A percentile compares a stretch with the other conserved stretches of the same genome.
Conservation (phyloP, 2,888 invertebrate species). For the Lycia hirtaria region DNA sequence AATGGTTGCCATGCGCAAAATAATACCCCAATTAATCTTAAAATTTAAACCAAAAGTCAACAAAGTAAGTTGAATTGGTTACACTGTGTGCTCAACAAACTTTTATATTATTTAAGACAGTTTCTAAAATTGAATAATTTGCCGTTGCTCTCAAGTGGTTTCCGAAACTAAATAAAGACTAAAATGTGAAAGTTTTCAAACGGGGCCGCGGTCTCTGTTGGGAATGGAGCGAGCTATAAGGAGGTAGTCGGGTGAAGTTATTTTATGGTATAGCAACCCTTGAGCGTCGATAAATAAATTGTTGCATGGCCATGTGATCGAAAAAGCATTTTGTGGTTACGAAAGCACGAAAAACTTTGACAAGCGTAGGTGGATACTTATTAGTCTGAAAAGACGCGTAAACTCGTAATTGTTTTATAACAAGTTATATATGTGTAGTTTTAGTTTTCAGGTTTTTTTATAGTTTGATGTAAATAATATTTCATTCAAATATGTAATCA, state of each 20-base stretch:
- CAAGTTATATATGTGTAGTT: too few relatives aligned
- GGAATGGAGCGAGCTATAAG: conserved; percentile 25
- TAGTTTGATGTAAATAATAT: too few relatives aligned
- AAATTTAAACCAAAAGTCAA: too few relatives aligned
- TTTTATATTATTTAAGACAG: conserved; percentile 25
- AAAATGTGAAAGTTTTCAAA: conserved; percentile 74
- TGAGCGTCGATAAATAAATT: conserved; percentile 31
- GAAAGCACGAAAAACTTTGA: conserved; percentile 6
- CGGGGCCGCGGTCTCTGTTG: conserved; percentile 49
- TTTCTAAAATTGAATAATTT: conserved; percentile 69
- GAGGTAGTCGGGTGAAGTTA: conserved; percentile 28
- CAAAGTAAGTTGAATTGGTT: conserved; percentile 1
- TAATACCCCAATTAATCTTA: too few relatives aligned
- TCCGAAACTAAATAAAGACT: conserved; percentile 69
- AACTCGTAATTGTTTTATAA: too few relatives aligned
- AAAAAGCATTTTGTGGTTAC: conserved; percentile 26
- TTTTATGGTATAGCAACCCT: conserved; percentile 34
- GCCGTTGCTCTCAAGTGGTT: conserved; percentile 53
- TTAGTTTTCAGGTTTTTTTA: too few relatives aligned
- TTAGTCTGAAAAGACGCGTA: neutral
- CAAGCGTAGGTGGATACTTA: neutral
- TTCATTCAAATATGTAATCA: too few relatives aligned
- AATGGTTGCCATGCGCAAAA: too few relatives aligned
- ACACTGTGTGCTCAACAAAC: conserved; percentile 10
- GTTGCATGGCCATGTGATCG: conserved; percentile 29